Evolutionary conservation across 2,888 invertebrate species (phyloP).

Genomic region (Scaptomyza parva): DNA sequence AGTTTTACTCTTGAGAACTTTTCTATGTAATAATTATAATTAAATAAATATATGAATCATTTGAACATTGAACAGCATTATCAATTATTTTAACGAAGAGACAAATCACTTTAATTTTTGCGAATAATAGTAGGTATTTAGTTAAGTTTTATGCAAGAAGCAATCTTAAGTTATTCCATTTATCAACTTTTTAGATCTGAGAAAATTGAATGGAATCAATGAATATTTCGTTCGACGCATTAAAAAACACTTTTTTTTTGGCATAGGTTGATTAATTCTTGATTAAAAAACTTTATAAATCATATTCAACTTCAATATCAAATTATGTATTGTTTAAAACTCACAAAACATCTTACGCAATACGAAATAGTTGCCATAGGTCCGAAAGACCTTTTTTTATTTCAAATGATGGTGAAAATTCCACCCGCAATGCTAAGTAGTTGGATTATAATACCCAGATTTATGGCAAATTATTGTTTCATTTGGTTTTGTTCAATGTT

Average conservation of each 20-base stretch:
- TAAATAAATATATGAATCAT: not conserved
- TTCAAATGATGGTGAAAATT: slow-evolving; percentile 54
- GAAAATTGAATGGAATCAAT: not conserved
- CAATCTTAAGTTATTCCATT: not conserved
- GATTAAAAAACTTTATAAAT: too few species aligned
- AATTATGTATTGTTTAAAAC: not conserved
- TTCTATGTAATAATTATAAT: not conserved
- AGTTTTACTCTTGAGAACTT: not conserved
- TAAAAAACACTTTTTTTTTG: not conserved
- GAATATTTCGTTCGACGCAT: not conserved
- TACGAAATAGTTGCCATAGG: slow-evolving; percentile 35
- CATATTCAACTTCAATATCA: not conserved
- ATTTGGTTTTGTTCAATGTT: slow-evolving; percentile 31
- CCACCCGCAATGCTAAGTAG: slow-evolving; percentile 58
- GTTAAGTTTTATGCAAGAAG: not conserved
- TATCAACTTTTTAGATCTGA: too few species aligned
- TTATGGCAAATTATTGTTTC: slow-evolving; percentile 57
- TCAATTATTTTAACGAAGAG: too few species aligned
- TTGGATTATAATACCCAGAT: slow-evolving; percentile 51
- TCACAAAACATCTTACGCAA: not conserved
- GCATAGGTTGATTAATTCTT: too few species aligned
- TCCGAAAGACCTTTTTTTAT: slow-evolving; percentile 6
- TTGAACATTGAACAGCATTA: not conserved
- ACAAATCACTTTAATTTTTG: too few species aligned
- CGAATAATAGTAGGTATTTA: too few species aligned